Percentiles rank a stretch among this genome's conserved stretches.
phyloP scores from a whole-genome alignment of 2,113 vertebrate genomes.

The Nycticorax nycticorax region DNA sequence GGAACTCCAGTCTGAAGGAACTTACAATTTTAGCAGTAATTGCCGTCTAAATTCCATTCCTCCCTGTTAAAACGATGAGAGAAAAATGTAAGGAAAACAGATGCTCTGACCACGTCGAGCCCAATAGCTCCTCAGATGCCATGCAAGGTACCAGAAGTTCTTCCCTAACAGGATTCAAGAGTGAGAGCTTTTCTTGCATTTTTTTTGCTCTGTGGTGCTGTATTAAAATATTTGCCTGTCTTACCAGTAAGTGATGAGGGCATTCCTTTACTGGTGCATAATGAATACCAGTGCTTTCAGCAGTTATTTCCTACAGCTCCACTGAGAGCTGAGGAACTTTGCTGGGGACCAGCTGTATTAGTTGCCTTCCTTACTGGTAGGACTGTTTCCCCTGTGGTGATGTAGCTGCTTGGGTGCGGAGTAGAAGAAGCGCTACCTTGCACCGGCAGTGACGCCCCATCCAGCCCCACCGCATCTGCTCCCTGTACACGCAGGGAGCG shows the following conservation, averaged over 20 bases:
- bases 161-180: background rate
- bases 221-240: background rate
- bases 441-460: fast-evolving
- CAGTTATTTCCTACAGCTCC: background rate
- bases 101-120: background rate
- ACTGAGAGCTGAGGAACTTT: background rate
- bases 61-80: background rate
- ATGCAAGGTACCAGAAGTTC: background rate
- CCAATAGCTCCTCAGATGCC: background rate
- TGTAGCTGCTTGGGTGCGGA: background rate
- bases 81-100: background rate
- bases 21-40: constrained; percentile 44
- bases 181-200: background rate
- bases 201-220: background rate
- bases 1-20: background rate
- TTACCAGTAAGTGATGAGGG: background rate
- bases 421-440: background rate
- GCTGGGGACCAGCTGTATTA: fast-evolving
- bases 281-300: background rate
- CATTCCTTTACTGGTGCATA: background rate
- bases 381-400: fast-evolving
- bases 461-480: background rate
- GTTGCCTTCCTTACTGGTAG: background rate
- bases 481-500: fast-evolving
- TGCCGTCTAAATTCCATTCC: constrained; percentile 14